Conservation (phyloP, 1,140 invertebrate genomes). For the Neodiprion lecontei region DNA sequence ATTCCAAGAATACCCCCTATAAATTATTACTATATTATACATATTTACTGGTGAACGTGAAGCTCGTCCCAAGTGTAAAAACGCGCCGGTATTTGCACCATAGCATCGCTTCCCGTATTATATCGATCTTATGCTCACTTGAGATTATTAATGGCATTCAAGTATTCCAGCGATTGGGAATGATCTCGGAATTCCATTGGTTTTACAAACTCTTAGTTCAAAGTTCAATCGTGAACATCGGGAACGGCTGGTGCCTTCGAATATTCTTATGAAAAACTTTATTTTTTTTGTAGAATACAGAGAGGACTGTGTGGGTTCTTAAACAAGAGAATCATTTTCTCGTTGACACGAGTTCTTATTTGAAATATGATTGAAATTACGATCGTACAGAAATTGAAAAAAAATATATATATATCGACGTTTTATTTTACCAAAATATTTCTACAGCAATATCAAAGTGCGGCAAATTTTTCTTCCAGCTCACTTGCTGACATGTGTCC, state of each 20-base stretch:
- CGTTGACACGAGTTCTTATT: slow-evolving; percentile 2
- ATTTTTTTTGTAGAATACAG: slow-evolving; percentile 17
- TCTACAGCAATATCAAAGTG: too few relatives aligned
- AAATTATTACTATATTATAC: neutral
- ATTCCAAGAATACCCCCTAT: neutral
- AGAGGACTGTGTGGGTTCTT: neutral
- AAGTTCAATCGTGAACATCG: too few relatives aligned
- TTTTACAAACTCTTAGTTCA: neutral
- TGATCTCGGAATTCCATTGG: neutral
- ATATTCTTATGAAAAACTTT: neutral
- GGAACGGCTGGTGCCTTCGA: neutral
- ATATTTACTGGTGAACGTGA: slow-evolving; percentile 17
- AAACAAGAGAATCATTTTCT: slow-evolving; percentile 18
- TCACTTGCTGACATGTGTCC: too few relatives aligned
- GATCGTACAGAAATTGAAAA: too few relatives aligned
- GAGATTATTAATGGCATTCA: slow-evolving; percentile 29
- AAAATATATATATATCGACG: too few relatives aligned
- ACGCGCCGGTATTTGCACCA: slow-evolving; percentile 30
- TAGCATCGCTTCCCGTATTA: slow-evolving; percentile 26
- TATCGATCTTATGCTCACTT: slow-evolving; percentile 26
- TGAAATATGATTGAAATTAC: neutral
- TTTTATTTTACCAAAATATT: too few relatives aligned
- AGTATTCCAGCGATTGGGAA: slow-evolving; percentile 13
- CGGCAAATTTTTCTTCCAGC: too few relatives aligned
- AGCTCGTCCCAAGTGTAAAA: slow-evolving; percentile 21